A percentile compares a stretch with the other conserved stretches of the same genome.
Evolutionary conservation across 2,797 vertebrate species (phyloP).

Genomic region (Masticophis lateralis): DNA sequence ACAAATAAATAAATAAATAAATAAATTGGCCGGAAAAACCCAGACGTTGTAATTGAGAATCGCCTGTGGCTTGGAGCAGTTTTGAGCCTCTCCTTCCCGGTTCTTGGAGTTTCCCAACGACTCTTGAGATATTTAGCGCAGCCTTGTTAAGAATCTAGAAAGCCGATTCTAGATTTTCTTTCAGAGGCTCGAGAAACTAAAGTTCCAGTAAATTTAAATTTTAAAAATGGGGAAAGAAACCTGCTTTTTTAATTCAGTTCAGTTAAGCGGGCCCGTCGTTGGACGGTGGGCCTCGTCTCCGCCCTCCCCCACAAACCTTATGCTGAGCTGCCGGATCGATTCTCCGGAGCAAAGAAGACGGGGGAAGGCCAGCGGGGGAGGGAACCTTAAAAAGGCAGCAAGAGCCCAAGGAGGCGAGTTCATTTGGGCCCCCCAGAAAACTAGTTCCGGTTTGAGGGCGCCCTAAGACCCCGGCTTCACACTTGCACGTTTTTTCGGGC

Average conservation of each 20-base stretch:
- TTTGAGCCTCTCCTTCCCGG: background rate
- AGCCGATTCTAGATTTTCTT: background rate
- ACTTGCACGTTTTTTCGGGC: background rate
- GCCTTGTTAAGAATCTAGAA: background rate
- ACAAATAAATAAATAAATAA: too few species aligned
- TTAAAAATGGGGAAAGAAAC: background rate
- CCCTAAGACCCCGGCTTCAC: background rate
- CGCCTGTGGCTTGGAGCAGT: background rate
- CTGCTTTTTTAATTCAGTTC: background rate
- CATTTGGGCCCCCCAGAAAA: background rate
- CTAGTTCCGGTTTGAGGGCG: background rate
- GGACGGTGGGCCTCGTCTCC: background rate
- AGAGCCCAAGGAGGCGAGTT: background rate
- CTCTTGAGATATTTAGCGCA: background rate
- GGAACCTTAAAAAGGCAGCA: background rate
- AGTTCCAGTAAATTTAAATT: background rate
- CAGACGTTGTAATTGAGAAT: too few species aligned
- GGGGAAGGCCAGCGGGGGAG: background rate
- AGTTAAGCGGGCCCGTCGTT: too few species aligned
- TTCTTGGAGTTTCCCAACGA: background rate
- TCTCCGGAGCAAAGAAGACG: background rate
- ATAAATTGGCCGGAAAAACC: background rate
- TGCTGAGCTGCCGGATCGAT: background rate
- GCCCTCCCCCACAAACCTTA: fast-evolving
- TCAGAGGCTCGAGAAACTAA: background rate